Conservation (phyloP, 2,113 vertebrate genomes). For the Lontra canadensis region DNA sequence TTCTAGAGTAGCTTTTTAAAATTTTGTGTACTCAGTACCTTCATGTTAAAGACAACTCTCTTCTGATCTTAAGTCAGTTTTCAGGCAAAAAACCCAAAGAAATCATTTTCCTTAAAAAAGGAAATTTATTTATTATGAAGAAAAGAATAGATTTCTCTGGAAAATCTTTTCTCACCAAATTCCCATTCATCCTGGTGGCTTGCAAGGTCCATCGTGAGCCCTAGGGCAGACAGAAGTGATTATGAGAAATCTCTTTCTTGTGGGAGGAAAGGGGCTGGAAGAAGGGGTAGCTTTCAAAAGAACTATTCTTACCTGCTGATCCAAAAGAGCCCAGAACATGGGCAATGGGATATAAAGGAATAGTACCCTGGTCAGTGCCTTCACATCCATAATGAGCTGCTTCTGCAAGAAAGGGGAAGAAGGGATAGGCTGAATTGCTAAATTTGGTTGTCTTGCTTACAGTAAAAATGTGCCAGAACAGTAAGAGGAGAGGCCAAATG, state of each 20-base stretch:
- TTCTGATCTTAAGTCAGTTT: background rate
- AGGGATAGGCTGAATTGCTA: background rate
- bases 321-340: conserved; percentile 99
- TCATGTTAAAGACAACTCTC: background rate
- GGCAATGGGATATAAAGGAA: conserved; percentile 96
- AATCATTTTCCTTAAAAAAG: background rate
- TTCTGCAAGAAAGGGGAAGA: conserved; percentile 84
- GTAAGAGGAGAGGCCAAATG: background rate
- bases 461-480: background rate
- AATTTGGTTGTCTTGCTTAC: background rate
- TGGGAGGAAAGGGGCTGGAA: background rate
- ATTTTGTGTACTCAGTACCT: background rate
- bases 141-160: conserved; percentile 22
- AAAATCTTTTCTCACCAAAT: conserved; percentile 88
- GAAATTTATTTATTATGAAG: background rate
- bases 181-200: conserved; percentile 95
- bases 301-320: conserved; percentile 92
- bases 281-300: background rate
- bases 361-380: conserved; percentile 93
- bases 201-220: conserved; percentile 99
- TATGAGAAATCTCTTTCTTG: conserved; percentile 35
- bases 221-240: conserved; percentile 81
- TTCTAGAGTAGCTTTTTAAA: conserved; percentile 18
- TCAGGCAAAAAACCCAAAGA: conserved; percentile 46
- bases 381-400: conserved; percentile 93